A percentile compares a stretch with the other conserved stretches of the same genome.
phyloP scores from a whole-genome alignment of 2,797 vertebrate species.

The Enoplosus armatus region DNA sequence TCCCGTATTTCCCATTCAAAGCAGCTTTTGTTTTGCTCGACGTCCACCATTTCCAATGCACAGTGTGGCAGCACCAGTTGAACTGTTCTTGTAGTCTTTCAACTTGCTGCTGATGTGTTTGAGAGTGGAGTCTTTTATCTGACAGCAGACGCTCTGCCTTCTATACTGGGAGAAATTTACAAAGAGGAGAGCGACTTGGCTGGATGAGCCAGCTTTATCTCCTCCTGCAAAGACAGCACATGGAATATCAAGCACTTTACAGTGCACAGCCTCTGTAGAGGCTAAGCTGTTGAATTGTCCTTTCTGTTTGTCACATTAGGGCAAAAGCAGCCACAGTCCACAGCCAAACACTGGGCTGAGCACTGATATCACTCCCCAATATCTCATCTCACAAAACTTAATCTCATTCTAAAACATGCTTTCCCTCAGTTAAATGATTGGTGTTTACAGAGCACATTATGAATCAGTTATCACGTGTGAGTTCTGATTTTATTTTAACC shows the following conservation, averaged over 20 bases:
- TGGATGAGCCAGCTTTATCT: conserved; percentile 36
- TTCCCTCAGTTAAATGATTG: conserved; percentile 36
- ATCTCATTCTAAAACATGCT: conserved; percentile 63
- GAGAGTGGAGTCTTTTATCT: conserved; percentile 30
- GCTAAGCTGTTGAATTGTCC: conserved; percentile 30
- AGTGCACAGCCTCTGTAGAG: not conserved
- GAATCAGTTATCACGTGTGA: conserved; percentile 20
- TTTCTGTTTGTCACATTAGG: conserved; percentile 26
- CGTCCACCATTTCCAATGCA: conserved; percentile 4
- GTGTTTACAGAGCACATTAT: conserved; percentile 40
- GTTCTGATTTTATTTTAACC: conserved; percentile 11
- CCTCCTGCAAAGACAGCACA: conserved; percentile 11
- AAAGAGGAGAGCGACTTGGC: not conserved
- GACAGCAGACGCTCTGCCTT: conserved; percentile 10
- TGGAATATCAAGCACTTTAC: conserved; percentile 20
- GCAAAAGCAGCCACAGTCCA: conserved; percentile 10
- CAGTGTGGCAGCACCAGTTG: not conserved
- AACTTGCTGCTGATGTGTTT: conserved; percentile 17
- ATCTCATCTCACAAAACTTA: conserved; percentile 48
- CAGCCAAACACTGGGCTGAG: not conserved
- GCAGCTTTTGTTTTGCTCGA: conserved; percentile 23
- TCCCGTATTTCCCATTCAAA: conserved; percentile 4
- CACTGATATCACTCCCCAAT: conserved; percentile 37
- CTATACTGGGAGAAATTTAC: not conserved
- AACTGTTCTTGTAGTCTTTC: conserved; percentile 24